A percentile compares a stretch with the other conserved stretches of the same genome.
Evolutionary conservation across 2,888 invertebrate genomes (phyloP).

Genomic region (Brenthis ino): DNA sequence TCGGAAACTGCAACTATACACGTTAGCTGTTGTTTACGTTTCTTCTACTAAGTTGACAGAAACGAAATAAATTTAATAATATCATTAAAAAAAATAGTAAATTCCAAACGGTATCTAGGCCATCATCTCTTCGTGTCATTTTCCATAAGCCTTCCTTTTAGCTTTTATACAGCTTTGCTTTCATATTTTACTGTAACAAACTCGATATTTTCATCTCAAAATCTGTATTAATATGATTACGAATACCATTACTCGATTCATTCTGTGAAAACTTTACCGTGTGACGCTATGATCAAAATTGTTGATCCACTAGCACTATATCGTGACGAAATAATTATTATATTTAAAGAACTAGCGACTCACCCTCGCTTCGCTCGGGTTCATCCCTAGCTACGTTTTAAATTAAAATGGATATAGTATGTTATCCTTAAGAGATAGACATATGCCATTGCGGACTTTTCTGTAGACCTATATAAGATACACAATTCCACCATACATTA

Average conservation of each 20-base stretch:
- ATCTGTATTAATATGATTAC: constrained; percentile 17
- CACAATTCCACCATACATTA: no score
- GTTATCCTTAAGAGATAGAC: no score
- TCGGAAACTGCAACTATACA: no score
- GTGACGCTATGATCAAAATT: constrained; percentile 4
- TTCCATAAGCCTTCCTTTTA: constrained; percentile 8
- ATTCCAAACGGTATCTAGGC: not conserved
- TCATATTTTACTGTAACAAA: constrained; percentile 5
- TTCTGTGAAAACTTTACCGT: constrained; percentile 9
- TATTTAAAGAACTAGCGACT: no score
- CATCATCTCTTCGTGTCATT: not conserved
- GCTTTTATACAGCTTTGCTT: not conserved
- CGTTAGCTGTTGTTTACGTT: no score
- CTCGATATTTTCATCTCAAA: constrained; percentile 3
- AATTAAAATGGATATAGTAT: no score
- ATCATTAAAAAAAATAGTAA: not conserved
- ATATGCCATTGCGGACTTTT: no score
- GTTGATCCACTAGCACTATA: constrained; percentile 7
- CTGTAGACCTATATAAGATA: no score
- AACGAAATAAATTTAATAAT: no score
- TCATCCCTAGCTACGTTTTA: no score
- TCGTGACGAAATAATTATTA: constrained; percentile 6
- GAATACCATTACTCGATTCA: constrained; percentile 12
- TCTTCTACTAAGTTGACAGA: no score
- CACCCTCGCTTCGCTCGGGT: no score